Percentiles rank a stretch among this genome's conserved stretches.
Evolutionary conservation across 2,113 vertebrate genomes (phyloP).

Genomic region (Cynoglossus semilaevis): DNA sequence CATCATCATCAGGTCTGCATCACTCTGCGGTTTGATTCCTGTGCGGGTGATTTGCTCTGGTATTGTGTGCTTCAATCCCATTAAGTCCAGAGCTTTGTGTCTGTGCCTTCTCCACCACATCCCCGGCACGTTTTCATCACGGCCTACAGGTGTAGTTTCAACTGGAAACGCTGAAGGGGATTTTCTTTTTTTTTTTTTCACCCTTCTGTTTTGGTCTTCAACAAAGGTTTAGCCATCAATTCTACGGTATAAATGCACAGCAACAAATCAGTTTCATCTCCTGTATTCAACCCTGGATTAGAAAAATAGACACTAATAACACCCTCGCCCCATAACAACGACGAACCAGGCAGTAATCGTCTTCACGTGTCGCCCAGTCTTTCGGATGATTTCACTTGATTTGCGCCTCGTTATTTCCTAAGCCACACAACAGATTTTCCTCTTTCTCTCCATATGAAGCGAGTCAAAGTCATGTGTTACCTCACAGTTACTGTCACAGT

Average conservation of each 20-base stretch:
- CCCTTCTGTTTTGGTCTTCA: slow-evolving; percentile 31
- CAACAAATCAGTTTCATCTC: slow-evolving; percentile 57
- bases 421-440: no score
- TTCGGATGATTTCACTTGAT: slow-evolving; percentile 52
- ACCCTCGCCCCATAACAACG: slow-evolving; percentile 22
- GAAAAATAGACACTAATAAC: slow-evolving; percentile 66
- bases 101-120: neutral
- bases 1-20: slow-evolving; percentile 33
- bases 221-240: slow-evolving; percentile 47
- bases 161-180: slow-evolving; percentile 32
- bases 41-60: slow-evolving; percentile 40
- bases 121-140: slow-evolving; percentile 8
- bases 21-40: slow-evolving; percentile 35
- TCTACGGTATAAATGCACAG: slow-evolving; percentile 44
- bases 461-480: slow-evolving; percentile 58
- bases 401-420: slow-evolving; percentile 32
- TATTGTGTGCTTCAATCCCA: slow-evolving; percentile 30
- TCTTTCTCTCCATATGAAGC: slow-evolving; percentile 61
- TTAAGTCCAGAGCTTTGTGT: slow-evolving; percentile 3
- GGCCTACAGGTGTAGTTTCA: slow-evolving; percentile 27
- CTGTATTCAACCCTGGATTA: slow-evolving; percentile 60
- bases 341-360: slow-evolving; percentile 41
- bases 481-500: slow-evolving; percentile 68
- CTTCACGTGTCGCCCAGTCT: slow-evolving; percentile 41
- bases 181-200: slow-evolving; percentile 2